Evolutionary conservation across 2,888 invertebrate genomes (phyloP), one percentile per base, ranked within the genome.

Genomic region (Acleris literana): DNA sequence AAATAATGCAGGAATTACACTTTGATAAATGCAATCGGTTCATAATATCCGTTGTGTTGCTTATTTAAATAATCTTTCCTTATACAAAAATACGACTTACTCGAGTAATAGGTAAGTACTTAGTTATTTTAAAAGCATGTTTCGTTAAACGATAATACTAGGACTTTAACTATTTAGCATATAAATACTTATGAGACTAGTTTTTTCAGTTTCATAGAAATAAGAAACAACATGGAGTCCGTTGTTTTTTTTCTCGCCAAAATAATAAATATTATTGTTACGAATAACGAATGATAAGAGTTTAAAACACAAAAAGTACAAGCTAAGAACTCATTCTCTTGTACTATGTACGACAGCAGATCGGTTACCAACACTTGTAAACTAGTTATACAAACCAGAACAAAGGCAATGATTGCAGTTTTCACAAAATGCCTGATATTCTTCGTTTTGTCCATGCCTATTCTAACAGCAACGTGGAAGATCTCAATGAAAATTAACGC

Each of bases 291-390:
- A 69, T 84, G 84, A 65, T 70, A 82, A 0, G 83, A 81, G 66
- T 83, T 83, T 4, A 83, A 49, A 0, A 80, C 76, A 57, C 81
- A 79, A 67, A 80, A 80, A 6, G 71, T 46, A 22, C 72, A 69
- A 7, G 74, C 65, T 0, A 77, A 46, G 0, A 29, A 44, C 0
- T 53, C 20, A 64, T 69, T 29, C 13, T 70, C 29, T 2, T 59
- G 61, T 13, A 73, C 71, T 44, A 74, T 71, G 22, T 70, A 68
- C 0, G 76, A 73, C 20, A 77, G 64, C 1, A 84, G 58, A 71
- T 88, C 88, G 0, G 79, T 82, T 1, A 80, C 11, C 1, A 88
- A 73, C 1, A 87, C 81, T 70, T 88, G 88, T 7, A 87, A 64
- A 70, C 86, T 84, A 0, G 83, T 78, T 11, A 87, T 79, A 43